Base-by-base conservation (phyloP, 2,113 vertebrate genomes). In the Chitala chitala region DNA sequence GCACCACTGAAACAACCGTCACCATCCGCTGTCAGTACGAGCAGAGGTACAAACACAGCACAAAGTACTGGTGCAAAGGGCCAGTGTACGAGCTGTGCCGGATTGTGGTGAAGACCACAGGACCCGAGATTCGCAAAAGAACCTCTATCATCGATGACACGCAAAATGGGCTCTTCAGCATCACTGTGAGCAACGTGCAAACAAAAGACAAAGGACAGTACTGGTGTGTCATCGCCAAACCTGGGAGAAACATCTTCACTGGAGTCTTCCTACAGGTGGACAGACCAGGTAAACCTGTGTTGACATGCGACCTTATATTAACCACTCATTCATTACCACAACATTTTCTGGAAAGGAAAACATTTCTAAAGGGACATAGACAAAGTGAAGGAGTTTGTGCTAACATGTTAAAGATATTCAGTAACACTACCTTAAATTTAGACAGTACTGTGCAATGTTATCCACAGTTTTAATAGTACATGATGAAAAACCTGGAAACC, bases 61-160 rank as follows among this genome's bases (percentile, higher is more conserved):
- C 75, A 24, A 88, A 88, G 79, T 86, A 86, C 79, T 88, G 84
- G 85, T 88, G 87, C 76, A 86, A 22, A 78, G 85, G 85, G 20
- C 0, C 0, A 0, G 1, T 72, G 3, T 85, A 84, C 12, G 40
- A 76, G 6, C 2, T 75, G 4, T 84, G 84, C 61, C 10, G 0
- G 0, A 76, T 82, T 20, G 66, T 84, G 15, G 84, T 74, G 54
- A 82, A 65, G 73, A 85, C 87, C 22, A 51, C 78, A 9, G 61
- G 1, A 38, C 55, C 20, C 1, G n/a, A 4, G 31, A 0, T 0
- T 0, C 75, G 3, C 5, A 20, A 63, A 6, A 78, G 70, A 73
- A 36, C 1, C 76, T 79, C 13, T 44, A 86, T 86, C 5, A 20
- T 0, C n/a, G 84, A 87, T 13, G 48, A 84, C 70, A 77, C 63